phyloP scores from a whole-genome alignment of 1,140 invertebrate species.

The Ooceraea biroi region DNA sequence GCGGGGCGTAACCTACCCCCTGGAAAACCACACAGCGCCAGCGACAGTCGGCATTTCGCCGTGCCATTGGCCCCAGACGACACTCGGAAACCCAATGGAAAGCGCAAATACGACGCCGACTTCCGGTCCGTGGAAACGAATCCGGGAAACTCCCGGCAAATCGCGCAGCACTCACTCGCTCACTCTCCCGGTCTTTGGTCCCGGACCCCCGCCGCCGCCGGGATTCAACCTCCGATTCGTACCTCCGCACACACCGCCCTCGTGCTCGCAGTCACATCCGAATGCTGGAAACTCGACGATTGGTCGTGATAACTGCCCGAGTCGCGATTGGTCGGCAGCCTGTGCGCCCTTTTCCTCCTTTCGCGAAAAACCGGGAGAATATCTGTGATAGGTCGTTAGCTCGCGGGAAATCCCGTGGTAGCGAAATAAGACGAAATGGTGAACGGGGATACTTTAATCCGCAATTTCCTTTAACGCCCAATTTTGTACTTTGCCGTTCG shows the following conservation, averaged over 20 bases:
- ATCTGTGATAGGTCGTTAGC: conserved; percentile 35
- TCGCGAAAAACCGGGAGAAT: conserved; percentile 21
- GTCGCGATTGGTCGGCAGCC: conserved; percentile 68
- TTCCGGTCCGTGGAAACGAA: conserved; percentile 81
- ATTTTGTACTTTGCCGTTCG: no score
- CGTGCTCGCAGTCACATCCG: conserved; percentile 79
- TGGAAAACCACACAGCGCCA: conserved; percentile 76
- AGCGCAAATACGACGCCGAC: conserved; percentile 84
- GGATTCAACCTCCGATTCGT: conserved; percentile 54
- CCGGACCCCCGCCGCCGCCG: conserved; percentile 38
- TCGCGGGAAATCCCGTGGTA: not conserved
- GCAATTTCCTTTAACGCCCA: no score
- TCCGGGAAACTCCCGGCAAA: conserved; percentile 76
- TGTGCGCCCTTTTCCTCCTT: conserved; percentile 50
- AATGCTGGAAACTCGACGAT: conserved; percentile 79
- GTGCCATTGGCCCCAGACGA: conserved; percentile 84
- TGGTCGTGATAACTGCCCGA: conserved; percentile 62
- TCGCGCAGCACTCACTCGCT: conserved; percentile 76
- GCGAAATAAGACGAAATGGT: not conserved
- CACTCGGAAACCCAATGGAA: conserved; percentile 85
- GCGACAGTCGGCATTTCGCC: conserved; percentile 83
- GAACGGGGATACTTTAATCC: not conserved
- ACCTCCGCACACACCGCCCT: conserved; percentile 47
- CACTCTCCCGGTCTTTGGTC: conserved; percentile 29
- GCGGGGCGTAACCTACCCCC: conserved; percentile 83